phyloP scores from a whole-genome alignment of 2,888 invertebrate genomes.

The Tenthredo amoena region DNA sequence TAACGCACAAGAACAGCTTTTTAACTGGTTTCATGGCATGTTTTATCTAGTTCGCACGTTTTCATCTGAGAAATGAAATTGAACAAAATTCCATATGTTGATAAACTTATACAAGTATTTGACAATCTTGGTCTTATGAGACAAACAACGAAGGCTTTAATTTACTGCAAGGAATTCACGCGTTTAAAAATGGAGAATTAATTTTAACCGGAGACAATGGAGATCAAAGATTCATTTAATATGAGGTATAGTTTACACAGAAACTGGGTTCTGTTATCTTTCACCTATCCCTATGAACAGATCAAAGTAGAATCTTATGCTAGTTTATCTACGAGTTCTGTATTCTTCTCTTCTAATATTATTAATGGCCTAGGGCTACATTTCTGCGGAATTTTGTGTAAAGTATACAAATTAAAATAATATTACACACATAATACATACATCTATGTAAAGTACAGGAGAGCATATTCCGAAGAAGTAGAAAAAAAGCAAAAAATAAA shows the following conservation, averaged over 20 bases:
- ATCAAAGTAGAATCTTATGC: constrained; percentile 13
- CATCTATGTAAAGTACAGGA: not conserved
- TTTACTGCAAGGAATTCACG: not conserved
- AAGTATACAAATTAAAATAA: constrained; percentile 8
- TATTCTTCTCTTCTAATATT: constrained; percentile 10
- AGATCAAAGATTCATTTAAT: not conserved
- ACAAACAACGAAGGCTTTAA: not conserved
- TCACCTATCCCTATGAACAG: constrained; percentile 8
- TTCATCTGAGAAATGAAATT: not conserved
- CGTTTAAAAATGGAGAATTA: not conserved
- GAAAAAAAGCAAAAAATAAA: not conserved
- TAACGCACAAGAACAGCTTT: not conserved
- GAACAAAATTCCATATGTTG: not conserved
- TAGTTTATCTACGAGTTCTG: not conserved
- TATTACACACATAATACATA: not conserved
- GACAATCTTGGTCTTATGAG: not conserved
- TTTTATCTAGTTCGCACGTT: not conserved
- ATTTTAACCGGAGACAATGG: not conserved
- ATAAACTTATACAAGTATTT: not conserved
- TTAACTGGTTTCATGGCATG: not conserved
- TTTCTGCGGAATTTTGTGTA: not conserved
- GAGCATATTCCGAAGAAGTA: not conserved
- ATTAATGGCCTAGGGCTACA: not conserved
- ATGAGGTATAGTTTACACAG: not conserved
- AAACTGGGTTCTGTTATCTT: constrained; percentile 3